These are phyloP conservation scores for Amyelois transitella DNA, from an alignment of 1,140 invertebrate genomes.

Conservation along the genomic window DNA sequence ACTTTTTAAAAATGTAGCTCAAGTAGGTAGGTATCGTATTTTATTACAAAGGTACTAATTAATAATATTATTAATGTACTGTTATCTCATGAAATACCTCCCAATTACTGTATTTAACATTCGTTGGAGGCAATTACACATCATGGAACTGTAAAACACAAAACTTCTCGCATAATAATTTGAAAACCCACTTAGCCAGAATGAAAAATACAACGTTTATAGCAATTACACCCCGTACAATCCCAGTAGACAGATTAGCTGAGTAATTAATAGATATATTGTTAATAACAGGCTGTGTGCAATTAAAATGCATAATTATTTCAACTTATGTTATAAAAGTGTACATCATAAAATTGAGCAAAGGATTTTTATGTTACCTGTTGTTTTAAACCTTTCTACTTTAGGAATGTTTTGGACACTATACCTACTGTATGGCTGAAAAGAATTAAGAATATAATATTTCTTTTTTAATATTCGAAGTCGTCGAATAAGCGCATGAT, in stretches of 20 bases:
- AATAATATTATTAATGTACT: slow-evolving; percentile 36
- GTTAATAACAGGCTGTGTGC: slow-evolving; percentile 30
- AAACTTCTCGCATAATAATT: slow-evolving; percentile 55
- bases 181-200: slow-evolving; percentile 57
- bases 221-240: slow-evolving; percentile 59
- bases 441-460: too few relatives aligned
- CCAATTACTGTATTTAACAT: slow-evolving; percentile 65
- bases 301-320: background rate
- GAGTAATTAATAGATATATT: slow-evolving; percentile 54
- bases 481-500: too few relatives aligned
- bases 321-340: slow-evolving; percentile 1
- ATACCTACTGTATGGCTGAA: too few relatives aligned
- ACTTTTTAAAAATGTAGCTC: background rate
- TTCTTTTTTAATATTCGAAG: too few relatives aligned
- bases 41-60: slow-evolving; percentile 9
- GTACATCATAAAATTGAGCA: slow-evolving; percentile 29
- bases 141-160: slow-evolving; percentile 63
- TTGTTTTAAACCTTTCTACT: too few relatives aligned
- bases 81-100: slow-evolving; percentile 52
- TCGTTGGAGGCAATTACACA: slow-evolving; percentile 56
- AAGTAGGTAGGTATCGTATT: background rate
- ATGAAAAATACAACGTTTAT: slow-evolving; percentile 64
- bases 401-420: too few relatives aligned
- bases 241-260: slow-evolving; percentile 47
- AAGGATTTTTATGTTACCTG: too few relatives aligned